phyloP scores from a whole-genome alignment of 2,888 invertebrate species.

The Cactoblastis cactorum region DNA sequence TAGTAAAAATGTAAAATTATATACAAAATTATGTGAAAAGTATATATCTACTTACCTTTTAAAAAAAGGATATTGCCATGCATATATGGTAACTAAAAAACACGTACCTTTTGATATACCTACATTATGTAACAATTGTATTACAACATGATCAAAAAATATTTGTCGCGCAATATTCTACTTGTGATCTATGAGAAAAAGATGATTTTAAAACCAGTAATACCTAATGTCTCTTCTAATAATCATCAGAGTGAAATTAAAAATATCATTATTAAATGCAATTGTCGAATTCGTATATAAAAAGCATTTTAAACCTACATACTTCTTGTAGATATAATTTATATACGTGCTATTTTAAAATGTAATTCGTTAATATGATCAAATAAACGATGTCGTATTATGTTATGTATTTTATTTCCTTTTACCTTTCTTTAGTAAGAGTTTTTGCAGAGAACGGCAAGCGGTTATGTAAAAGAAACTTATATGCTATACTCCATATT shows the following conservation, averaged over 20 bases:
- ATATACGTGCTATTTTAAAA: conserved; percentile 25
- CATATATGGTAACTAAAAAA: not conserved
- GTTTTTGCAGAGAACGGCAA: too few relatives aligned
- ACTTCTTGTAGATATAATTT: conserved; percentile 24
- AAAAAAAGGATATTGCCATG: not conserved
- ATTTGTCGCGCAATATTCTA: not conserved
- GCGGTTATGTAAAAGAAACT: too few relatives aligned
- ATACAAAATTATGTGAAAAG: not conserved
- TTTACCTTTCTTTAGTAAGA: too few relatives aligned
- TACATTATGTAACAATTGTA: too few relatives aligned
- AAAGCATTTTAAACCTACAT: conserved; percentile 6
- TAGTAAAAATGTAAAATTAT: too few relatives aligned
- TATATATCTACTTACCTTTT: too few relatives aligned
- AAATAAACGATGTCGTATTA: conserved; percentile 28
- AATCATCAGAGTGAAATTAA: too few relatives aligned
- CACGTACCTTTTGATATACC: not conserved
- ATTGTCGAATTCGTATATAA: not conserved
- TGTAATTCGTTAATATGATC: conserved; percentile 30
- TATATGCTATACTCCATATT: too few relatives aligned
- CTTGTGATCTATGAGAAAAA: not conserved
- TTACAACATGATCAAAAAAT: too few relatives aligned
- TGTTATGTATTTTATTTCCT: conserved; percentile 9
- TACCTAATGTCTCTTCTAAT: too few relatives aligned
- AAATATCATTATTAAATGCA: too few relatives aligned
- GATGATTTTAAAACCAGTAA: not conserved